Evolutionary conservation across 2,797 vertebrate species (phyloP), one percentile per base, ranked within the genome.

Genomic region (Chrysocyon brachyurus): DNA sequence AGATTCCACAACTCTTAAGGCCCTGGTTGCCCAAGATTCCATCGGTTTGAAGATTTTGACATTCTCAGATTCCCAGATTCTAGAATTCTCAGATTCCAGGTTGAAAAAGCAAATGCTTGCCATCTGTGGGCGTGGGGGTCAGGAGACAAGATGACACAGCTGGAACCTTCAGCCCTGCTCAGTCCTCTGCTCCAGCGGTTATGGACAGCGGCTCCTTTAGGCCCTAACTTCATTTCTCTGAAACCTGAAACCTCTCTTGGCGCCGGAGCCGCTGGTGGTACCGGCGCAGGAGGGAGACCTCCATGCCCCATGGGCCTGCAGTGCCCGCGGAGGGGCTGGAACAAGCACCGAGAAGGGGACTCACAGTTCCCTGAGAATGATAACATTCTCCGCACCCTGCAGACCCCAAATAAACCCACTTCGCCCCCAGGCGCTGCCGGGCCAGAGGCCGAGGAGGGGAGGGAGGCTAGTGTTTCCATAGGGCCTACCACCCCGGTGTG

Each of bases 241-340:
- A 97, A 98, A 98, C 85, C 68, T 3, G 92, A 98, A 83, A 95
- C 95, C 81, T 91, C 63, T 94, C 82, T 97, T 91, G 94, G 90
- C 96, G 49, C 73, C 70, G 63, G 82, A 97, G 86, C 52, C 77
- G 77, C 86, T 79, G 84, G 96, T 95, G 95, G 94, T 91, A 66
- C 26, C 78, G 63, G 84, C 88, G 95, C 46, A 19, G 87, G 93
- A 97, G 91, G 84, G 89, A 96, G 96, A 95, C 84, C 93, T 97
- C 96, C 70, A 96, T 79, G 90, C 85, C 82, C 12, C 1, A 49
- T 81, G 40, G 8, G 81, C 96, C 90, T 87, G 91, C 85, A 95
- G 96, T 90, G 91, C 92, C 97, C 59, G 12, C 15, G 0, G 88
- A 95, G 82, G 63, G 95, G 96, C 97, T 96, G 97, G 96, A 97